phyloP scores from a whole-genome alignment of 2,797 vertebrate genomes.

The Arremon aurantiirostris region DNA sequence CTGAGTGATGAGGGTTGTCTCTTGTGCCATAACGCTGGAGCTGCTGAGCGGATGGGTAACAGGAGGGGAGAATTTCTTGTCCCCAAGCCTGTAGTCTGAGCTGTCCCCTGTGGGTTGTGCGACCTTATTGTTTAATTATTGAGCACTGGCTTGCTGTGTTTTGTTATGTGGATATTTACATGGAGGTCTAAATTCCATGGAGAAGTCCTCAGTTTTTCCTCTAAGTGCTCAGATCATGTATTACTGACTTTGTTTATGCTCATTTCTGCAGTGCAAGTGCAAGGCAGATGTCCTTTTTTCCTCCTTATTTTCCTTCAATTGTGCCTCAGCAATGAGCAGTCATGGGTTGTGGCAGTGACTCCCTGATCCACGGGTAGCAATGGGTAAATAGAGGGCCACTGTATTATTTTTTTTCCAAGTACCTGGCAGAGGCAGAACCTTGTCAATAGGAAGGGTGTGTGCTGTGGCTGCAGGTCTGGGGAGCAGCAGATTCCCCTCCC shows the following conservation, averaged over 20 bases:
- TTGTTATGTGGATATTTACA: fast-evolving
- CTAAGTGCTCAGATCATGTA: fast-evolving
- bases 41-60: fast-evolving
- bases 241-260: background rate
- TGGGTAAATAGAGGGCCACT: too few species aligned
- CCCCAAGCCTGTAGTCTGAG: background rate
- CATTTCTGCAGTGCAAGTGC: background rate
- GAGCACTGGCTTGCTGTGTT: background rate
- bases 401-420: background rate
- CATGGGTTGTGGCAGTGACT: background rate
- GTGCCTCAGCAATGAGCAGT: background rate
- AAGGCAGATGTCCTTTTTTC: background rate
- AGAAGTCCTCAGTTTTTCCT: background rate
- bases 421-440: background rate
- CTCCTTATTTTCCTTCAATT: background rate
- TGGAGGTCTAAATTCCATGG: background rate
- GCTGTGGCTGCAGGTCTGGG: background rate
- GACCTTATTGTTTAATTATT: background rate
- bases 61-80: background rate
- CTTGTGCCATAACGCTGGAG: background rate
- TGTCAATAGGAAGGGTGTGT: background rate
- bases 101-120: background rate
- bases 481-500: background rate
- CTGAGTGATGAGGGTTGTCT: background rate
- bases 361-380: fast-evolving